These are phyloP conservation scores for Colius striatus DNA, from an alignment of 2,113 vertebrate species.

Conservation along the genomic window DNA sequence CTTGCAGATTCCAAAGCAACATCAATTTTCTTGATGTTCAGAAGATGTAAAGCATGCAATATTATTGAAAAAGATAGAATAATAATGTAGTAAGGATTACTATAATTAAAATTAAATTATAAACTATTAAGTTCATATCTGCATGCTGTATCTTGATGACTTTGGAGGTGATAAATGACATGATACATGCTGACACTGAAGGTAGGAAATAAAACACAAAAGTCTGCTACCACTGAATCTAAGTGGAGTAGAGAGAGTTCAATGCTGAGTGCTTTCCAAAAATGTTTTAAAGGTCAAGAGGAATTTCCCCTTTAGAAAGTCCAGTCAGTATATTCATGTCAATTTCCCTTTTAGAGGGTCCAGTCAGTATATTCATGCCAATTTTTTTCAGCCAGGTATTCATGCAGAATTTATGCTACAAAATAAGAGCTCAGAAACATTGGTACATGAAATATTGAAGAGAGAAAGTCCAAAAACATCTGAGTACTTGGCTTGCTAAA, in stretches of 20 bases:
- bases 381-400: not conserved
- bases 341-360: not conserved
- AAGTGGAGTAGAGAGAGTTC: not conserved
- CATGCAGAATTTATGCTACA: not conserved
- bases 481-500: not conserved
- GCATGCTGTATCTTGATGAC: not conserved
- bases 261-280: not conserved
- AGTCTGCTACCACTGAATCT: not conserved
- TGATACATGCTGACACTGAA: not conserved
- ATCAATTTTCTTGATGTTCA: not conserved
- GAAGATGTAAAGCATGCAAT: not conserved
- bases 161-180: not conserved
- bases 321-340: not conserved
- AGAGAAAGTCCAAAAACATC: not conserved
- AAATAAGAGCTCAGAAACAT: not conserved
- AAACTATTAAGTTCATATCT: not conserved
- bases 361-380: not conserved
- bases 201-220: not conserved
- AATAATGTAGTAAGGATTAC: not conserved
- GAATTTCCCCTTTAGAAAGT: not conserved
- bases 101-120: not conserved
- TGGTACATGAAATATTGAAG: not conserved
- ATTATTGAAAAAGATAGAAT: not conserved
- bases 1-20: not conserved
- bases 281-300: not conserved